Evolutionary conservation across 2,888 invertebrate genomes (phyloP).

Genomic region (Epirrhoe alternata): DNA sequence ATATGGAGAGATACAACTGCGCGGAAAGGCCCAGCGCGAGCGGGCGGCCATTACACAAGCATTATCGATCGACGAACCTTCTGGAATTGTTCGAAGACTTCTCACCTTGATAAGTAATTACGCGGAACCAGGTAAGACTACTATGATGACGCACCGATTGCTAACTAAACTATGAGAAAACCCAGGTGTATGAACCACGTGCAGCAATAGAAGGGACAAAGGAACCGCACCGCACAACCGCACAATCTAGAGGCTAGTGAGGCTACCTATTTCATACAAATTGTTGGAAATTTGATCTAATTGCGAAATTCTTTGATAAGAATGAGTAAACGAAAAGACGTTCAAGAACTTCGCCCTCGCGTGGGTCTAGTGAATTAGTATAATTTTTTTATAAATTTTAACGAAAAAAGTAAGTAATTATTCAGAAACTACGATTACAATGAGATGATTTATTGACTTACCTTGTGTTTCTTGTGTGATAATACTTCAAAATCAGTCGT

Average conservation of each 20-base stretch:
- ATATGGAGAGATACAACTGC: neutral
- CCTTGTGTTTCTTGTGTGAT: conserved; percentile 62
- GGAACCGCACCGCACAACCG: too few species aligned
- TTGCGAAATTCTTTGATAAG: neutral
- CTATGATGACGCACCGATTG: conserved; percentile 4
- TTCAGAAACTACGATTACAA: neutral
- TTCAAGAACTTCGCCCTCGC: conserved; percentile 30
- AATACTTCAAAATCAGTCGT: conserved; percentile 62
- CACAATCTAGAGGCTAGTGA: neutral
- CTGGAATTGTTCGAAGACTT: conserved; percentile 53
- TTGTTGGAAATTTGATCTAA: neutral
- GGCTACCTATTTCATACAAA: neutral
- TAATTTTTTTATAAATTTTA: neutral
- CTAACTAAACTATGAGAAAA: conserved; percentile 14
- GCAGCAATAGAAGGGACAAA: conserved; percentile 18
- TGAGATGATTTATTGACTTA: conserved; percentile 53
- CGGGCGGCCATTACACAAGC: conserved; percentile 58
- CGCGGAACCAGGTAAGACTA: neutral
- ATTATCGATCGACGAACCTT: conserved; percentile 70
- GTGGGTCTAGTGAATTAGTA: neutral
- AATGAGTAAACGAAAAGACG: neutral
- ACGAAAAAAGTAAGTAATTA: neutral
- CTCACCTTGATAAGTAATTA: conserved; percentile 27
- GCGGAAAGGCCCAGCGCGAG: conserved; percentile 32
- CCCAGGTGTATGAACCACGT: conserved; percentile 35